Percentiles rank a stretch among this genome's conserved stretches.
phyloP scores from a whole-genome alignment of 2,797 vertebrate species.

The Cephalopachus bancanus region DNA sequence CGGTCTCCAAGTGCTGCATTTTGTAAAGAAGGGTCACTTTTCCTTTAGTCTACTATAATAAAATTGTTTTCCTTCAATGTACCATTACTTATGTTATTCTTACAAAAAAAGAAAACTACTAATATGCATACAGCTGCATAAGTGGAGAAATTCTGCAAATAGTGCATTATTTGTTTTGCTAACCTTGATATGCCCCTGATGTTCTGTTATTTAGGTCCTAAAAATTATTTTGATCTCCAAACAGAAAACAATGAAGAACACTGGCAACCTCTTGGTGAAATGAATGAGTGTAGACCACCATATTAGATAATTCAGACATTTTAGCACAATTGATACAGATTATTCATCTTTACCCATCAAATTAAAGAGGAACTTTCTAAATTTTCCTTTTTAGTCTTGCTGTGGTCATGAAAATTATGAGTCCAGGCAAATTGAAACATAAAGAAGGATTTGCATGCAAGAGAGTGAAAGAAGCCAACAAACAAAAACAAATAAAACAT shows the following conservation, averaged over 20 bases:
- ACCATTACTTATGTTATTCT: not conserved
- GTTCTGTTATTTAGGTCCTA: not conserved
- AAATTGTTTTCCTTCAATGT: not conserved
- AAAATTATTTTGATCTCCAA: not conserved
- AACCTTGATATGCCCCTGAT: not conserved
- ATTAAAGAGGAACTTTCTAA: conserved; percentile 18
- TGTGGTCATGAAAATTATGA: conserved; percentile 18
- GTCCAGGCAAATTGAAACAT: conserved; percentile 1
- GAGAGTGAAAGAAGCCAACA: not conserved
- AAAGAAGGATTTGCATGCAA: not conserved
- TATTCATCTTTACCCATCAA: not conserved
- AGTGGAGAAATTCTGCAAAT: not conserved
- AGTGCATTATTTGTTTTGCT: not conserved
- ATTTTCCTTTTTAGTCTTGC: not conserved
- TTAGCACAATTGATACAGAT: not conserved
- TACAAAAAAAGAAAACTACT: not conserved
- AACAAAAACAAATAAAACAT: conserved; percentile 56
- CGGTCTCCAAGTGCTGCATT: not conserved
- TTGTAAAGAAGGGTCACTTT: not conserved
- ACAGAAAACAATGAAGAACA: not conserved
- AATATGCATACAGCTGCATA: not conserved
- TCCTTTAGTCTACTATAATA: not conserved
- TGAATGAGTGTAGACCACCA: not conserved
- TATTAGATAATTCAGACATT: not conserved
- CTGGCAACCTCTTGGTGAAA: not conserved